These are phyloP conservation scores for Melipona bicolor DNA, from an alignment of 2,888 invertebrate genomes.

Conservation along the genomic window DNA sequence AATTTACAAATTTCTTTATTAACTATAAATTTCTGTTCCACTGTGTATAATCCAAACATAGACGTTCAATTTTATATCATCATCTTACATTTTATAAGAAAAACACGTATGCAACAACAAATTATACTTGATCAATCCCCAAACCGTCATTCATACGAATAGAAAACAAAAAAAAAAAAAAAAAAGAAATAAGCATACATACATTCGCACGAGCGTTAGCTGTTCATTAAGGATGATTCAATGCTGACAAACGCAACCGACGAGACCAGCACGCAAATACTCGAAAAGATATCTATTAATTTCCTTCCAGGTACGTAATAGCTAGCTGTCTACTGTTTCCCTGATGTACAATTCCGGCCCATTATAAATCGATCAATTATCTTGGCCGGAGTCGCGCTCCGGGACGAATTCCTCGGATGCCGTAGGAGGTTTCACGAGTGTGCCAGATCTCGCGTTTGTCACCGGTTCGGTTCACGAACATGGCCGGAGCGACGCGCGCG, in stretches of 20 bases:
- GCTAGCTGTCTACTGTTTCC: not conserved
- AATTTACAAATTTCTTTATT: too few relatives aligned
- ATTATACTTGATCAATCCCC: too few relatives aligned
- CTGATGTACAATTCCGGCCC: slow-evolving; percentile 20
- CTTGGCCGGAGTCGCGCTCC: slow-evolving; percentile 44
- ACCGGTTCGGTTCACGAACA: slow-evolving; percentile 26
- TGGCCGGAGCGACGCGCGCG: not conserved
- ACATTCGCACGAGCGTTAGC: too few relatives aligned
- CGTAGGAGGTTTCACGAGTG: slow-evolving; percentile 54
- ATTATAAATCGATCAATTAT: slow-evolving; percentile 50
- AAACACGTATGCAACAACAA: too few relatives aligned
- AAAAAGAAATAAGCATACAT: too few relatives aligned
- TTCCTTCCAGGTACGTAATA: not conserved
- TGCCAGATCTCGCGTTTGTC: slow-evolving; percentile 54
- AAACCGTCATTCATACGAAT: too few relatives aligned
- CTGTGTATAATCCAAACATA: too few relatives aligned
- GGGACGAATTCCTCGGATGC: slow-evolving; percentile 57
- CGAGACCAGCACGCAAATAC: not conserved
- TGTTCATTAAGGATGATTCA: slow-evolving; percentile 4
- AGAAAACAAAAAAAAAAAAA: too few relatives aligned
- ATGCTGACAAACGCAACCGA: not conserved
- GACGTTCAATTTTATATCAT: too few relatives aligned
- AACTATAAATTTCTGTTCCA: too few relatives aligned
- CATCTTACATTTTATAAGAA: too few relatives aligned
- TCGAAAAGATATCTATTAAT: slow-evolving; percentile 3